Conservation (phyloP, 2,888 invertebrate species). For the Rhagium mordax region DNA sequence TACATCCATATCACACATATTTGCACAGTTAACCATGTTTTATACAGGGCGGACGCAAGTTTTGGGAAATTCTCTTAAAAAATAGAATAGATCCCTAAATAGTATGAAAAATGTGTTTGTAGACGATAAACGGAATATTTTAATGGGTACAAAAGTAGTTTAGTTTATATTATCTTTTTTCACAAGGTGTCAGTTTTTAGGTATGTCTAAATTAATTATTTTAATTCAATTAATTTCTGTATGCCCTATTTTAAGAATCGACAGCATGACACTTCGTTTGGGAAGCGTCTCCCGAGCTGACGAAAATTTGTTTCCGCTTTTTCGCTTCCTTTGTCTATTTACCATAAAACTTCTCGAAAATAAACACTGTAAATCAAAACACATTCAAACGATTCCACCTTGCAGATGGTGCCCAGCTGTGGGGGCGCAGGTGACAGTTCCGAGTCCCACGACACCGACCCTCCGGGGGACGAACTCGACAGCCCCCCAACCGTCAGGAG, state of each 20-base stretch:
- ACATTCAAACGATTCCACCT: slow-evolving; percentile 41
- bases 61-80: not conserved
- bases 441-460: slow-evolving; percentile 75
- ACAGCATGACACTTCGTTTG: not conserved
- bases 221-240: too few species aligned
- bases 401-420: slow-evolving; percentile 72
- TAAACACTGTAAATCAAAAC: not conserved
- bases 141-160: too few species aligned
- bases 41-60: not conserved
- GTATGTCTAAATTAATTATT: too few species aligned
- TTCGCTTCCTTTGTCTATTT: slow-evolving; percentile 1
- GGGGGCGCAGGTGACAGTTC: slow-evolving; percentile 72
- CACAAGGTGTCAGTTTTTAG: too few species aligned
- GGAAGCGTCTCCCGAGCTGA: not conserved
- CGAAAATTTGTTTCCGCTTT: slow-evolving; percentile 6
- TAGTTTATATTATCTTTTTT: too few species aligned
- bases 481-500: slow-evolving; percentile 73
- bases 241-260: too few species aligned
- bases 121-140: too few species aligned
- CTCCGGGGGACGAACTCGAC: slow-evolving; percentile 71
- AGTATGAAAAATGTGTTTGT: too few species aligned
- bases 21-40: not conserved
- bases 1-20: not conserved
- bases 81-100: too few species aligned
- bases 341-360: not conserved